A percentile compares a stretch with the other conserved stretches of the same genome.
These are phyloP conservation scores for Zosterops borbonicus DNA, from an alignment of 2,113 vertebrate species.

Conservation along the genomic window DNA sequence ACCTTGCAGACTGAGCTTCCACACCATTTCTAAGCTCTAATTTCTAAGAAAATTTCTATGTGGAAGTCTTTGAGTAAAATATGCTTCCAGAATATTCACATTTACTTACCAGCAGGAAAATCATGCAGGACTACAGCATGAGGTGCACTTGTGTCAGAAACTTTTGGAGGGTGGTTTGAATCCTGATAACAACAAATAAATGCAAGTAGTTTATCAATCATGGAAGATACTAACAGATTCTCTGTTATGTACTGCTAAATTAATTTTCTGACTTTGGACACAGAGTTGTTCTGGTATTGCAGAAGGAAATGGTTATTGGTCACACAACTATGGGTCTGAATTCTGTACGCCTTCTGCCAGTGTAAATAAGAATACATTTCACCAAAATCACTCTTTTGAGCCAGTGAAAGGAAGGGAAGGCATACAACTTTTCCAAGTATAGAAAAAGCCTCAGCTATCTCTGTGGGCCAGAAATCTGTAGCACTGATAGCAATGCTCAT, in stretches of 20 bases:
- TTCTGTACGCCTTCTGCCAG: not conserved
- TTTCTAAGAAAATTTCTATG: not conserved
- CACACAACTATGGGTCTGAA: not conserved
- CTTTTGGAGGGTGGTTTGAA: slow-evolving; percentile 43
- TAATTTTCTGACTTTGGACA: not conserved
- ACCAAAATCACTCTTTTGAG: not conserved
- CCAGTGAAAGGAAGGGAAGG: not conserved
- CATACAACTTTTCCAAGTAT: not conserved
- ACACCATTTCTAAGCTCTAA: not conserved
- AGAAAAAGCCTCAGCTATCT: not conserved
- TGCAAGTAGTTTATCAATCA: not conserved
- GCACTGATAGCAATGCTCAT: not conserved
- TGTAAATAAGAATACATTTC: not conserved
- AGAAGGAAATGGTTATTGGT: not conserved
- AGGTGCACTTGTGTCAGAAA: slow-evolving; percentile 61
- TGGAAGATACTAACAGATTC: not conserved
- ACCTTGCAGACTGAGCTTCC: not conserved
- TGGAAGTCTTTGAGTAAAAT: not conserved
- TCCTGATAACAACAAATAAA: slow-evolving; percentile 63
- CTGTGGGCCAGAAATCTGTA: not conserved
- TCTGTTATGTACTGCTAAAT: not conserved
- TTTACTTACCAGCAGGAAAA: slow-evolving; percentile 84
- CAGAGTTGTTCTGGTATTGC: not conserved
- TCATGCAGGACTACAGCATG: slow-evolving; percentile 85
- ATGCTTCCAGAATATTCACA: not conserved